A percentile compares a stretch with the other conserved stretches of the same genome.
Evolutionary conservation across 1,140 invertebrate genomes (phyloP).

Genomic region (Laupala kohalensis): DNA sequence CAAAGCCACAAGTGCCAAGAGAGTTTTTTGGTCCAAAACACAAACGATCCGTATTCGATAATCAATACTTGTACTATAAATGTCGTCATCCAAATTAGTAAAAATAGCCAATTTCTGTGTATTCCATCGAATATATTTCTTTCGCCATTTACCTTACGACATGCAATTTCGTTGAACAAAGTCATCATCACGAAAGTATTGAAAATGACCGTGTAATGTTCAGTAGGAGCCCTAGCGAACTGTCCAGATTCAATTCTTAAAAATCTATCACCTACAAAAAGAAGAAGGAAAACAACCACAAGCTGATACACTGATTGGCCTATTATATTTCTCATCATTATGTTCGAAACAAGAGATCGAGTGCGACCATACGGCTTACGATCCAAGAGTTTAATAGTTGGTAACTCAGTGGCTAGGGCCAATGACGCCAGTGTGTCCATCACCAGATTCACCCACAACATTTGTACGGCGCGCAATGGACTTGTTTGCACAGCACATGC

Average conservation of each 20-base stretch:
- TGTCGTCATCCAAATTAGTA: constrained; percentile 39
- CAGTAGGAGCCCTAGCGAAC: constrained; percentile 33
- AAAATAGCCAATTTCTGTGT: constrained; percentile 47
- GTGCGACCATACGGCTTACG: constrained; percentile 54
- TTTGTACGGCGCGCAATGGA: constrained; percentile 45
- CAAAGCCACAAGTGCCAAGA: background rate
- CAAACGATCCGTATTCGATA: background rate
- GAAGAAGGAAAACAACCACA: constrained; percentile 42
- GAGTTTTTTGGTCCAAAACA: background rate
- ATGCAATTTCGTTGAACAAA: constrained; percentile 56
- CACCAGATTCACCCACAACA: constrained; percentile 62
- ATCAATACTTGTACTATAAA: background rate
- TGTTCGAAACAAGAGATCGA: constrained; percentile 47
- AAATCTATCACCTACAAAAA: constrained; percentile 33
- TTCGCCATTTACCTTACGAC: constrained; percentile 55
- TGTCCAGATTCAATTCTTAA: constrained; percentile 24
- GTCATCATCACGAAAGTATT: constrained; percentile 64
- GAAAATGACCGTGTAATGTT: constrained; percentile 57
- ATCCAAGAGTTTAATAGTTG: constrained; percentile 42
- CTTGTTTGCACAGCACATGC: constrained; percentile 42
- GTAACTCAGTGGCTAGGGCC: constrained; percentile 52
- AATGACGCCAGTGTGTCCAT: constrained; percentile 61
- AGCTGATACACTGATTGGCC: constrained; percentile 52
- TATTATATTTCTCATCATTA: constrained; percentile 55
- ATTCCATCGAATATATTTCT: constrained; percentile 49